Conservation (phyloP, 2,888 invertebrate species). For the Tanypteryx hageni region DNA sequence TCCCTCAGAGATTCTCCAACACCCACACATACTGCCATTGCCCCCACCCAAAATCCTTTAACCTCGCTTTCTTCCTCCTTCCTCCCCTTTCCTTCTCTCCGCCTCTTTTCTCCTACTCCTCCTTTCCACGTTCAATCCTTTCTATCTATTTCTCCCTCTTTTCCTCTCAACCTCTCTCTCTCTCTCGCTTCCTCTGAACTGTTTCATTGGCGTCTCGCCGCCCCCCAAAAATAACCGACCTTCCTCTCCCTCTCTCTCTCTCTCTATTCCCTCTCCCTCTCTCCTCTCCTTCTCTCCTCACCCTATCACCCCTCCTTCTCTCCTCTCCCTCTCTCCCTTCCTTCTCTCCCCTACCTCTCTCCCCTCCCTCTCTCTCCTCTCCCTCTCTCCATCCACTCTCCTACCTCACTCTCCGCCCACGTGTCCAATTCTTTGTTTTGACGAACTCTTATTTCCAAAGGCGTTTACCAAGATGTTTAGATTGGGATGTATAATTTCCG, state of each 20-base stretch:
- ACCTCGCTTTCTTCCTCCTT: background rate
- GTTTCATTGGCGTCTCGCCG: background rate
- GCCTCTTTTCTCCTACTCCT: background rate
- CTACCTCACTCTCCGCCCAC: background rate
- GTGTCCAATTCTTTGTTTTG: conserved; percentile 36
- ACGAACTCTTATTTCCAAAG: background rate
- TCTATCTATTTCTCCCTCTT: background rate
- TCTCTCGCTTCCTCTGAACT: background rate
- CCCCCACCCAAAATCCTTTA: conserved; percentile 17
- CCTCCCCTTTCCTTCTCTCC: background rate
- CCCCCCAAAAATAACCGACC: background rate
- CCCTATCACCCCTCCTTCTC: background rate
- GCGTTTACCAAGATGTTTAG: conserved; percentile 2
- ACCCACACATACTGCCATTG: background rate
- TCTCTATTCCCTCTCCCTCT: background rate
- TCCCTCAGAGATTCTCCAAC: background rate
- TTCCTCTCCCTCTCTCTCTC: background rate
- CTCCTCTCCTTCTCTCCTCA: no score
- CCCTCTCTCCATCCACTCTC: background rate
- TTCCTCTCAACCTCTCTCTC: no score
- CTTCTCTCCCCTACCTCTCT: background rate
- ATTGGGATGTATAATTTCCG: background rate
- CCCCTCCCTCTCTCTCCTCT: no score
- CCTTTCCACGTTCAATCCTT: background rate
- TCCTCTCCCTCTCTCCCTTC: background rate